Base-by-base conservation (phyloP, 2,888 invertebrate species). In the Polietes domitor region DNA sequence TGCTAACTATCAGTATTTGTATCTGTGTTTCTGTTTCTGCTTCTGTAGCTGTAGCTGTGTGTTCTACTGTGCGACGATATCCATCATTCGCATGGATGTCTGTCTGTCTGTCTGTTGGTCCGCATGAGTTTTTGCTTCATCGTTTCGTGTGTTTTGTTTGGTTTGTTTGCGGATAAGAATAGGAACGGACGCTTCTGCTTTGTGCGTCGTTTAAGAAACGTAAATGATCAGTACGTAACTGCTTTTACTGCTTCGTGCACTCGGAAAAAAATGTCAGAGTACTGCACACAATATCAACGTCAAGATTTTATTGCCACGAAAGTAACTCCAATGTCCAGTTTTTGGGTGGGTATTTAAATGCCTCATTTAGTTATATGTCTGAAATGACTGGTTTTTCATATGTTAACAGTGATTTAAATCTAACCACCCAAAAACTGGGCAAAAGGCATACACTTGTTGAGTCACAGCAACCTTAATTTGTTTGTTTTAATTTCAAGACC, bases 111-210 rank as follows among this genome's bases (percentile, higher is more conserved):
- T 53, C 53, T 21, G 53, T 17, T 24, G 58, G 58, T 58, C 58
- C 12, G 58, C 53, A 9, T 58, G 58, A 21, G 26, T 58, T 58
- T 10, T 24, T 58, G 4, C 19, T 21, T 17, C 21, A 19, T 53
- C 21, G 21, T 21, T 21, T 21, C 21, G 7, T 58, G 24, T 58
- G 58, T 19, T 12, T 58, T 58, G 26, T 58, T 58, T 58, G 58
- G 24, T 58, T 26, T 58, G 24, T 58, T 26, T 58, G 58, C 58
- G 58, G 58, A 58, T 58, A 58, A 58, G 58, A 58, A 58, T 58
- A 58, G 58, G 58, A 58, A 19, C 58, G 15, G 15, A 12, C 58
- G 26, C 24, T 58, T 58, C 58, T 58, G 24, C 58, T 26, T 26
- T 15, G 50, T 53, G 53, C 21, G 53, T 53, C 6, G 21, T 53